A percentile compares a stretch with the other conserved stretches of the same genome.
These are phyloP conservation scores for Agriotes lineatus DNA, from an alignment of 2,888 invertebrate genomes.

Conservation along the genomic window DNA sequence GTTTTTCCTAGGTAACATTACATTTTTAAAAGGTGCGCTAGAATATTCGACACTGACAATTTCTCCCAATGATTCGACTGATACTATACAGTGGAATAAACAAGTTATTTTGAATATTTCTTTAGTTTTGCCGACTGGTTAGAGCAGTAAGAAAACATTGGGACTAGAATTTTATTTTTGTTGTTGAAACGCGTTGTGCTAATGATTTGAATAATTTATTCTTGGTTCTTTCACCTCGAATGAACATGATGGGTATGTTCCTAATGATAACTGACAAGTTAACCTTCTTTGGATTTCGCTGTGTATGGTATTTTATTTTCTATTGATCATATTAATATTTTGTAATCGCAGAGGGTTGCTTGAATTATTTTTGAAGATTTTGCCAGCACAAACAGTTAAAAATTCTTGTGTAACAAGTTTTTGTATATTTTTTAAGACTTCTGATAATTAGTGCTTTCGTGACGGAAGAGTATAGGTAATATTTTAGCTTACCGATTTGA, in stretches of 20 bases:
- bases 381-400: not conserved
- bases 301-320: too few relatives aligned
- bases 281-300: not conserved
- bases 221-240: not conserved
- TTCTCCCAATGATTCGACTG: not conserved
- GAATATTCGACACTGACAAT: too few relatives aligned
- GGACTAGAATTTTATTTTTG: not conserved
- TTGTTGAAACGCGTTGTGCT: not conserved
- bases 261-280: conserved; percentile 1
- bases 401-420: not conserved
- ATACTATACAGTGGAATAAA: not conserved
- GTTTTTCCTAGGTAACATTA: too few relatives aligned
- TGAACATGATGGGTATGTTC: not conserved
- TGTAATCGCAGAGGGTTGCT: not conserved
- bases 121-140: not conserved
- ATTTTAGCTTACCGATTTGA: too few relatives aligned
- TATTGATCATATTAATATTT: not conserved
- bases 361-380: not conserved
- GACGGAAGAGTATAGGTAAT: too few relatives aligned
- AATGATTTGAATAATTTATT: not conserved
- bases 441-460: not conserved
- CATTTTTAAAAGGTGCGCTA: too few relatives aligned
- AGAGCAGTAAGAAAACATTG: not conserved
- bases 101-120: not conserved
- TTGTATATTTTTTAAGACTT: not conserved